These are phyloP conservation scores for Macrochelys suwanniensis DNA, from an alignment of 2,797 vertebrate species.

Conservation along the genomic window DNA sequence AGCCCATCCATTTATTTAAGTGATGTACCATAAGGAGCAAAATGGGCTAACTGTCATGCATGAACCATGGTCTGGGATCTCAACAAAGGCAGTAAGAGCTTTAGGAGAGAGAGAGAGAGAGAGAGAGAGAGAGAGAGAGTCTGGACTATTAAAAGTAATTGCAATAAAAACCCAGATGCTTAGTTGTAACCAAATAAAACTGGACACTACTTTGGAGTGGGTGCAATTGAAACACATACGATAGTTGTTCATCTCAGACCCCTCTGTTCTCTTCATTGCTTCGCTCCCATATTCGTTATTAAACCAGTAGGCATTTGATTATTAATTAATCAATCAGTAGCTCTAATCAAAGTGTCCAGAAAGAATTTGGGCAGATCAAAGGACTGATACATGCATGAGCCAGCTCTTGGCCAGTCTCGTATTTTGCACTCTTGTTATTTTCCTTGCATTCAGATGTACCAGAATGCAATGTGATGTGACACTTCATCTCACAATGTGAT, in stretches of 20 bases:
- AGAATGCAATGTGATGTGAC: background rate
- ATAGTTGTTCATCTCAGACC: constrained; percentile 26
- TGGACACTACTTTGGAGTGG: constrained; percentile 1
- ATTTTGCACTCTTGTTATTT: background rate
- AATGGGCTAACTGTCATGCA: constrained; percentile 28
- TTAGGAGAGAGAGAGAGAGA: background rate
- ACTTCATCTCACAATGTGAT: background rate
- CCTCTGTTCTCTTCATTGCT: constrained; percentile 49
- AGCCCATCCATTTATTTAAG: constrained; percentile 62
- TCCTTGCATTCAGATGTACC: background rate
- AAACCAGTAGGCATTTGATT: constrained; percentile 22
- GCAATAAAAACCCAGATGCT: constrained; percentile 49
- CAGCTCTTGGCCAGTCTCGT: background rate
- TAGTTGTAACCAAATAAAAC: constrained; percentile 12
- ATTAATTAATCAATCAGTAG: too few relatives aligned
- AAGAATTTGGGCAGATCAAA: background rate
- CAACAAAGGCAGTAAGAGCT: constrained; percentile 42
- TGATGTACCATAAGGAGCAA: constrained; percentile 40
- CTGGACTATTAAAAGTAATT: constrained; percentile 33
- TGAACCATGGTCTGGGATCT: constrained; percentile 50
- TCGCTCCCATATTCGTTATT: background rate
- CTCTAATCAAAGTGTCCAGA: background rate
- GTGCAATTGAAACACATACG: constrained; percentile 35
- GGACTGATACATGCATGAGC: background rate
- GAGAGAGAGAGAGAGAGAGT: background rate